Evolutionary conservation across 1,140 invertebrate species (phyloP), one percentile per base, ranked within the genome.

Genomic region (Tetramorium simillimum): DNA sequence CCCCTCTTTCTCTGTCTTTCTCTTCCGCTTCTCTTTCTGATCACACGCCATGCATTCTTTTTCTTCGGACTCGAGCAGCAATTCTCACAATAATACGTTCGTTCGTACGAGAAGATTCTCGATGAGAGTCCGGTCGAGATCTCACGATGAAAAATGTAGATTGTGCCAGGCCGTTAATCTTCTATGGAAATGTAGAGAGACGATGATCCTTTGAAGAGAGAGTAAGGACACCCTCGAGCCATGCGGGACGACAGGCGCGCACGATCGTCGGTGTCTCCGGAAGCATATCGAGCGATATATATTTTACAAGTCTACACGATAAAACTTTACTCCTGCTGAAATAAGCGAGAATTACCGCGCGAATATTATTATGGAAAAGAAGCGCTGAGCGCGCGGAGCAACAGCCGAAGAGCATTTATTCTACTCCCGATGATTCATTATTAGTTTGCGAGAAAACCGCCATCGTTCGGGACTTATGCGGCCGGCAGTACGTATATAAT

Each of bases 401-500:
- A 70, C 67, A 81, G 77, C 87, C 87, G 76, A 89, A 56, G 18
- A 49, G 73, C 51, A 14, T 53, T 81, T 73, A 58, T 53, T 56
- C 73, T 43, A 10, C 85, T 49, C 33, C 33, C 85, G 77, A 87
- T 90, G 89, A 90, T 87, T 90, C 89, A 90, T 89, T 90, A 80
- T 81, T 46, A 65, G 56, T 90, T 77, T 62, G 60, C 65, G 58
- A 24, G 60, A 28, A 33, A 21, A 12, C n/a, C 49, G 43, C n/a
- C 60, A 12, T 51, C 33, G 75, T 65, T 85, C 87, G 56, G 72
- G 77, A 87, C 88, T 89, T 76, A 80, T 77, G 75, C 62, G 85
- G 72, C 86, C 43, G 37, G 70, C 63, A 18, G 88, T 90, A 90
- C 76, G 46, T 70, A 86, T 90, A 90, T 91, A 91, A 91, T 91